Conservation (phyloP, 2,888 invertebrate genomes). For the Nematopogon swammerdamellus region DNA sequence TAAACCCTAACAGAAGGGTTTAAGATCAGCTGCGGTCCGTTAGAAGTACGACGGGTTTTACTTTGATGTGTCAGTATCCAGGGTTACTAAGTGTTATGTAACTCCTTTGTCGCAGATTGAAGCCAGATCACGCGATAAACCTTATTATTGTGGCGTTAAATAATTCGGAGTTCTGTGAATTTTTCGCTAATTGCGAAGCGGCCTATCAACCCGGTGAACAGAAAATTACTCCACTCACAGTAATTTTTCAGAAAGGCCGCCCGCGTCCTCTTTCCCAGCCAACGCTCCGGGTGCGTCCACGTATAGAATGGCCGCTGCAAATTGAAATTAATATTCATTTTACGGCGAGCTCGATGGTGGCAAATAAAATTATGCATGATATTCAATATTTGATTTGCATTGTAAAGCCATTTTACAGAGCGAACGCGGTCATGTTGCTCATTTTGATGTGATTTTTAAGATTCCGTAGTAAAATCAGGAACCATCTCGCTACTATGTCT, state of each 20-base stretch:
- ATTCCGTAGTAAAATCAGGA: no score
- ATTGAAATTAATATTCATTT: not conserved
- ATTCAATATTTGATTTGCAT: not conserved
- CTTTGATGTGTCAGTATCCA: constrained; percentile 5
- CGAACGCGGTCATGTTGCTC: not conserved
- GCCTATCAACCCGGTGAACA: not conserved
- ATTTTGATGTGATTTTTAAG: not conserved
- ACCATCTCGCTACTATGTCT: no score
- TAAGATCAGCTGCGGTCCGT: not conserved
- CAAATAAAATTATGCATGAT: not conserved
- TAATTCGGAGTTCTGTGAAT: constrained; percentile 9
- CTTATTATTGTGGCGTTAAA: constrained; percentile 27
- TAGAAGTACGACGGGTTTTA: not conserved
- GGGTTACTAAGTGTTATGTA: constrained; percentile 26
- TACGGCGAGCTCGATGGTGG: not conserved
- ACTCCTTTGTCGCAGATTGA: constrained; percentile 30
- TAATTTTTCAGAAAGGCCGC: no score
- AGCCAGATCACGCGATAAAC: constrained; percentile 28
- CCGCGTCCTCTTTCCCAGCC: no score
- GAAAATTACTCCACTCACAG: no score
- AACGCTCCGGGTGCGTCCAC: not conserved
- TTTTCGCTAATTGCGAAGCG: not conserved
- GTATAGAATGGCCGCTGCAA: not conserved
- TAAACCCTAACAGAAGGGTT: not conserved
- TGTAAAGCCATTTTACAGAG: not conserved